Evolutionary conservation across 2,888 invertebrate genomes (phyloP).

Genomic region (Rhogogaster chlorosoma): DNA sequence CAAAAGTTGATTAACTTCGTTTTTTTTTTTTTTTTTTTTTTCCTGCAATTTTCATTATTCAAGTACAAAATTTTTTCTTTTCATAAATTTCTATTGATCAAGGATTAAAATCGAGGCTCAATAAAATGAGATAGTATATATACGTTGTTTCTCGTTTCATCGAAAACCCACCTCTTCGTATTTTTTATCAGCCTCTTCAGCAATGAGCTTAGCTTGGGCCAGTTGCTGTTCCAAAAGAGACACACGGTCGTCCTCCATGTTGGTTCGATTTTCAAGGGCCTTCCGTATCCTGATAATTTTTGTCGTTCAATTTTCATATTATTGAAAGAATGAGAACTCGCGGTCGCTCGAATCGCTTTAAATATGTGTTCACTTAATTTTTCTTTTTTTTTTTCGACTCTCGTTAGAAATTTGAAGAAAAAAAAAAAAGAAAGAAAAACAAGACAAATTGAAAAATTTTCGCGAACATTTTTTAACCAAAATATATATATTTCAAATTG

Average conservation of each 20-base stretch:
- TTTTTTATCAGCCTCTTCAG: conserved; percentile 99
- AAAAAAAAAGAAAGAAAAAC: neutral
- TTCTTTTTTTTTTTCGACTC: neutral
- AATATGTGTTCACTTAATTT: neutral
- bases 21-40: neutral
- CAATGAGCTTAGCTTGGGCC: conserved; percentile 99
- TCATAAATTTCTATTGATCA: neutral
- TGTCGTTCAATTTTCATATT: conserved; percentile 59
- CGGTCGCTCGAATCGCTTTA: neutral
- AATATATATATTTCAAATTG: too few relatives aligned
- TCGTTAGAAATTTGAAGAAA: neutral
- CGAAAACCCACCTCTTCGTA: conserved; percentile 96
- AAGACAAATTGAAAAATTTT: neutral
- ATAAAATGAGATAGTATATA: neutral
- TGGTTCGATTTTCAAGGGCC: conserved; percentile 98
- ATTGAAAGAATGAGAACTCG: conserved; percentile 62
- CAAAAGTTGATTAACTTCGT: neutral
- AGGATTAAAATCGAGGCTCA: neutral
- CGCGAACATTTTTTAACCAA: too few relatives aligned
- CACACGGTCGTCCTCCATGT: conserved; percentile 99
- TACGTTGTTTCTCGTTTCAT: neutral
- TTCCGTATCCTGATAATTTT: conserved; percentile 90
- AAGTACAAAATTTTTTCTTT: neutral
- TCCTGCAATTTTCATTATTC: neutral
- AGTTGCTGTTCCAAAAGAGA: conserved; percentile 98